Base-by-base conservation (phyloP, 2,888 invertebrate species). In the Sclerodermus sp. region DNA sequence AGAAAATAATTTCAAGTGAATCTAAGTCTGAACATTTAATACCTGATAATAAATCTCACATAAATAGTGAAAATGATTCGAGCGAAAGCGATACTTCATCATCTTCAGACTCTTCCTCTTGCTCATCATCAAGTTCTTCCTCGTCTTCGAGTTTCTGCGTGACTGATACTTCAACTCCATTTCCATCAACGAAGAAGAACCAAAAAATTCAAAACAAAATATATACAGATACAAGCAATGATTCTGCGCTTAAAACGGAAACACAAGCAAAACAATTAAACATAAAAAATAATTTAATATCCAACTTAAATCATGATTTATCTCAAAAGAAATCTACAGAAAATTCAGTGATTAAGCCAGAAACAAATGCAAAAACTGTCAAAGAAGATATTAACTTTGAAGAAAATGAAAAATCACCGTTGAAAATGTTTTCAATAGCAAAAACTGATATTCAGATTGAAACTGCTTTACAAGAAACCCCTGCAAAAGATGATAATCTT, bases 401-500 rank as follows among this genome's bases (percentile, higher is more conserved):
- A 6, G 42, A 45, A 9, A 48, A 49, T 1, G 70, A 71, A 38
- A 48, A 46, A 1, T 72, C 77, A 12, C 76, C 77, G 1, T 34
- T 31, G 0, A 77, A 76, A 55, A 56, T 73, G 23, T 67, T 76
- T 32, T 46, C 70, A 0, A 48, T 70, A 8, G 36, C 14, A 0
- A 65, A 68, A 30, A 67, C 47, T 0, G 62, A 66, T 1, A 55
- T 66, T 4, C 49, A 62, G 38, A 34, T 60, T 1, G 44, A 53
- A 9, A 10, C 6, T 1, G 12, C 32, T 8, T 30, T 30, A 10
- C 13, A 41, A 0, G 77, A 77, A 53, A 77, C 76, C 0, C 77
- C 77, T 3, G 70, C 62, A 0, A 77, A 77, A 38, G 68, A 74
- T 14, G 74, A 77, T 1, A 54, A 54, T 43, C 49, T 62, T 2